A percentile compares a stretch with the other conserved stretches of the same genome.
These are phyloP conservation scores for Camptogramma bilineatum DNA, from an alignment of 2,888 invertebrate genomes.

Conservation along the genomic window DNA sequence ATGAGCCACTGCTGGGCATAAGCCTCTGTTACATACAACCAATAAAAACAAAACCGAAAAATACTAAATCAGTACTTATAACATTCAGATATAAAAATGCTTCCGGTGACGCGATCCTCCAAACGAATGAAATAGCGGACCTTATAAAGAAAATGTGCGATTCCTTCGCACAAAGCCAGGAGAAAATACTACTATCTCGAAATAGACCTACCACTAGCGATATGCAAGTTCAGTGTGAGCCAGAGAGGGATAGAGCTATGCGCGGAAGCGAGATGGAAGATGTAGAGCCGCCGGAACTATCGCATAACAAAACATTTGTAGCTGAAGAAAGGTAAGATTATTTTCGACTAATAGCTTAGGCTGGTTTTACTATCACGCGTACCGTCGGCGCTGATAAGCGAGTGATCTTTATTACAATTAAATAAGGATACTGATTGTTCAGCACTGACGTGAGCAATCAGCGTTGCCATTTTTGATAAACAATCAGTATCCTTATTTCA, in stretches of 20 bases:
- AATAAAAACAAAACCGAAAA: no score
- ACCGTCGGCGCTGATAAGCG: no score
- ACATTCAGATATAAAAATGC: conserved; percentile 70
- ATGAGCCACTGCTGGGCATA: no score
- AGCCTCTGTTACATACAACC: no score
- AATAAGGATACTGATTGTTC: no score
- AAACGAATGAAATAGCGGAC: conserved; percentile 71
- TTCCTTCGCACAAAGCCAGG: conserved; percentile 69
- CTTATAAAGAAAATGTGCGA: conserved; percentile 77
- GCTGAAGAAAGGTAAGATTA: conserved; percentile 19
- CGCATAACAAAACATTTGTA: conserved; percentile 40
- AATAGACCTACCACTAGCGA: conserved; percentile 60
- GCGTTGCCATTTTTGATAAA: no score
- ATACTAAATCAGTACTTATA: neutral
- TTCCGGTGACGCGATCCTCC: conserved; percentile 66
- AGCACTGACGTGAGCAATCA: no score
- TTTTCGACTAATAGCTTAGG: neutral
- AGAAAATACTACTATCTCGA: conserved; percentile 57
- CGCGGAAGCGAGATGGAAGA: conserved; percentile 17
- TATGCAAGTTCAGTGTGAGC: conserved; percentile 71
- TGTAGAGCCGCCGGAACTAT: conserved; percentile 11
- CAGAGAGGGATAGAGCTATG: conserved; percentile 27
- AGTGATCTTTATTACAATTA: no score
- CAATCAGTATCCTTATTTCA: no score
- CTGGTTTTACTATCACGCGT: no score